Conservation (phyloP, 2,113 vertebrate genomes). For the Thalassarche chlororhynchos region DNA sequence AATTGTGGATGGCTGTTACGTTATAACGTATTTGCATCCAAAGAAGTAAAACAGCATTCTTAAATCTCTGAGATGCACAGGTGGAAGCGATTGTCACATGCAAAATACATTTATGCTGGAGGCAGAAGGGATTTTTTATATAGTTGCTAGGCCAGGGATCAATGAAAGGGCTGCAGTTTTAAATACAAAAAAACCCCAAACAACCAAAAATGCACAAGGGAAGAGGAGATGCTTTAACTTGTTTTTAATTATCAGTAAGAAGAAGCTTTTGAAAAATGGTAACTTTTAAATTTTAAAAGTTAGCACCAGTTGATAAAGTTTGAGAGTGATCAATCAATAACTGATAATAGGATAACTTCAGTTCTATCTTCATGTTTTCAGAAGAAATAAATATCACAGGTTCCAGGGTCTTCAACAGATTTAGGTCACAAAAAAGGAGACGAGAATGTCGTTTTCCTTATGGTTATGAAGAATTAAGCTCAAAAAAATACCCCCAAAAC, state of each 20-base stretch:
- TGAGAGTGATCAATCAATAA: neutral
- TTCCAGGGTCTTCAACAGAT: neutral
- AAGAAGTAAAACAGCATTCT: neutral
- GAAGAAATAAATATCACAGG: neutral
- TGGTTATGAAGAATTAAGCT: neutral
- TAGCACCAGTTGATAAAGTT: neutral
- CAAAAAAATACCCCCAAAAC: neutral
- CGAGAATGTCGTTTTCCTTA: neutral
- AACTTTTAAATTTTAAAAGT: neutral
- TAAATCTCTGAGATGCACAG: neutral
- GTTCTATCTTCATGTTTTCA: neutral
- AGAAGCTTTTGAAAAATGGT: neutral
- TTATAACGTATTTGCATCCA: neutral
- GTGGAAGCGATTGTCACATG: neutral
- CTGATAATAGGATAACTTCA: neutral
- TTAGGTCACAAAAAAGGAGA: neutral
- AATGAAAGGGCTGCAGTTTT: neutral
- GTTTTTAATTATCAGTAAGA: neutral
- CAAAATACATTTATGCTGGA: neutral
- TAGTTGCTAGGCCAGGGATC: neutral
- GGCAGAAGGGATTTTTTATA: neutral
- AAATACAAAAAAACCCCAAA: neutral
- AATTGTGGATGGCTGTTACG: rapidly evolving
- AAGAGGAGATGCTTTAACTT: neutral
- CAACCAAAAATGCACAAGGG: neutral